Evolutionary conservation across 1,140 invertebrate species (phyloP).

Genomic region (Scaptomyza graminum): DNA sequence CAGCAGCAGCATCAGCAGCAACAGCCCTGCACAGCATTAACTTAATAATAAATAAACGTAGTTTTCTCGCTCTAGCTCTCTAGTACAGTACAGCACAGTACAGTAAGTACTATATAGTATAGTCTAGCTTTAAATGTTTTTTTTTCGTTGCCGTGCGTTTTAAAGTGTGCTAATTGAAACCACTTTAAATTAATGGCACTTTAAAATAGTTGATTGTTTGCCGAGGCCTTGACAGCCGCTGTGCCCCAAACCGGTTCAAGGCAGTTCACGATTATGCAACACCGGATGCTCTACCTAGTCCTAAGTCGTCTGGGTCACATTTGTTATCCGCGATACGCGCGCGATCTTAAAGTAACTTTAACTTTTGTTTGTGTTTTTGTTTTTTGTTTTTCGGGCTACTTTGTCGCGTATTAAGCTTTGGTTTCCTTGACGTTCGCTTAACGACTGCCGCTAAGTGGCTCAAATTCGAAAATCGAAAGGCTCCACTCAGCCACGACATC

Average conservation of each 20-base stretch:
- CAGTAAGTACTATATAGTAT: slow-evolving; percentile 4
- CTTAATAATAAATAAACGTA: slow-evolving; percentile 71
- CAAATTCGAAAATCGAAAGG: slow-evolving; percentile 42
- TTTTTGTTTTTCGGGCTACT: no score
- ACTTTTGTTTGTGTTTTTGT: slow-evolving; percentile 5
- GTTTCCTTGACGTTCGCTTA: slow-evolving; percentile 69
- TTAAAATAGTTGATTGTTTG: slow-evolving; percentile 75
- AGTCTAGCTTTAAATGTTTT: slow-evolving; percentile 12
- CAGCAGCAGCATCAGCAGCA: background rate
- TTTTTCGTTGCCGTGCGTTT: slow-evolving; percentile 21
- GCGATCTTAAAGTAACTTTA: slow-evolving; percentile 9
- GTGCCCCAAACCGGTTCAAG: slow-evolving; percentile 4
- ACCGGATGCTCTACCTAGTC: slow-evolving; percentile 16
- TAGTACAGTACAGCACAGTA: no score
- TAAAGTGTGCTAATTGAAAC: slow-evolving; percentile 78
- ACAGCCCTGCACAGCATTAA: slow-evolving; percentile 63
- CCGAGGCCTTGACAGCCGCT: slow-evolving; percentile 25
- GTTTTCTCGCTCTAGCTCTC: slow-evolving; percentile 51
- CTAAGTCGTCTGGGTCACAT: background rate
- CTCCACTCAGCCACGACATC: slow-evolving; percentile 2
- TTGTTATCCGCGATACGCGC: background rate
- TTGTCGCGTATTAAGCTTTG: slow-evolving; percentile 53
- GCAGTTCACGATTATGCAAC: slow-evolving; percentile 43
- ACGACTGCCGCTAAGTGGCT: slow-evolving; percentile 60
- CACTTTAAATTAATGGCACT: slow-evolving; percentile 80